phyloP scores from a whole-genome alignment of 1,140 invertebrate genomes.

The Ruditapes philippinarum region DNA sequence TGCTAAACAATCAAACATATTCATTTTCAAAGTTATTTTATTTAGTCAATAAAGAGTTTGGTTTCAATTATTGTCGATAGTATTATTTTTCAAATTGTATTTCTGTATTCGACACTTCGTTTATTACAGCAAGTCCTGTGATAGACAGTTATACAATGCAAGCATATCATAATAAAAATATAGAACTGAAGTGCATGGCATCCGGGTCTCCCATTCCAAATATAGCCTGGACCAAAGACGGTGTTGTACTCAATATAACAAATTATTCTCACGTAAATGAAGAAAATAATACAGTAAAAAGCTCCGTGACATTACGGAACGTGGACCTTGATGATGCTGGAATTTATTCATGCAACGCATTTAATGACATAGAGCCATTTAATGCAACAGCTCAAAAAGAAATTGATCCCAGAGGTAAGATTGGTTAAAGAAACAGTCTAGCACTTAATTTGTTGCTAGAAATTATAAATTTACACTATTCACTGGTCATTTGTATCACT shows the following conservation, averaged over 20 bases:
- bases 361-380: conserved; percentile 69
- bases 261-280: background rate
- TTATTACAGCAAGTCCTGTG: background rate
- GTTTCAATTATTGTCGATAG: too few relatives aligned
- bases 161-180: background rate
- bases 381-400: conserved; percentile 86
- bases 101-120: too few relatives aligned
- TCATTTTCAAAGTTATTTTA: too few relatives aligned
- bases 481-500: too few relatives aligned
- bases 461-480: too few relatives aligned
- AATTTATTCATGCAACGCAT: conserved; percentile 90
- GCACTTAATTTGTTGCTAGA: too few relatives aligned
- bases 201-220: conserved; percentile 77
- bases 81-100: too few relatives aligned
- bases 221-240: conserved; percentile 80
- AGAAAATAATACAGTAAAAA: conserved; percentile 69
- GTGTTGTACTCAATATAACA: conserved; percentile 5
- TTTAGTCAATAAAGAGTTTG: too few relatives aligned
- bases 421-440: background rate
- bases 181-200: conserved; percentile 80
- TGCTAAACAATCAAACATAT: too few relatives aligned
- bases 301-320: conserved; percentile 88
- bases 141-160: background rate
- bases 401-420: conserved; percentile 91
- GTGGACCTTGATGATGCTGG: conserved; percentile 90